Evolutionary conservation across 2,113 vertebrate species (phyloP).

Genomic region (Pelobates fuscus): DNA sequence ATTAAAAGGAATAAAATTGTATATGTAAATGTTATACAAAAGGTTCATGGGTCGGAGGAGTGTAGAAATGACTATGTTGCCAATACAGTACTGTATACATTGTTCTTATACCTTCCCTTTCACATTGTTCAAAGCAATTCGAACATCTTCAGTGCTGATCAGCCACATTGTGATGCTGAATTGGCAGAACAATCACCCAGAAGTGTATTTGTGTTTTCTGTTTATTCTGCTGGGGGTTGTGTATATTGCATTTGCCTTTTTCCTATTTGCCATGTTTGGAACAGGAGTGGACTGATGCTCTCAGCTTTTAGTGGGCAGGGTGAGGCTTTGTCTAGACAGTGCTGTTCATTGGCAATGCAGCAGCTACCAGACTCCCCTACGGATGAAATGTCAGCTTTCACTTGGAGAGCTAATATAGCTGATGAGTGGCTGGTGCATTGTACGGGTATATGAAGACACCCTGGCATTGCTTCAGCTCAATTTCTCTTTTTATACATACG

Average conservation of each 20-base stretch:
- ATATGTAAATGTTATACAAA: no score
- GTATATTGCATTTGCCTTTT: neutral
- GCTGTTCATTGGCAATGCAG: slow-evolving; percentile 19
- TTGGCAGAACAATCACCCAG: neutral
- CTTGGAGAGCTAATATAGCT: slow-evolving; percentile 6
- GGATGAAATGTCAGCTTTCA: slow-evolving; percentile 24
- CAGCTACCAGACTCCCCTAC: slow-evolving; percentile 7
- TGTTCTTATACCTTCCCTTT: no score
- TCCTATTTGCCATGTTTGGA: neutral
- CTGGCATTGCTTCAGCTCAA: neutral
- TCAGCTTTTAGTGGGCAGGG: neutral
- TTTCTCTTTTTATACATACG: neutral
- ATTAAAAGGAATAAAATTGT: no score
- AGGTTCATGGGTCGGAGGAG: no score
- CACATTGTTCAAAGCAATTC: neutral
- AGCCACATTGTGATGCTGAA: neutral
- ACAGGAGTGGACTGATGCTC: neutral
- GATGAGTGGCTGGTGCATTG: neutral
- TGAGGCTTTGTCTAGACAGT: slow-evolving; percentile 41
- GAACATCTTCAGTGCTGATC: neutral
- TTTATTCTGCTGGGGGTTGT: neutral
- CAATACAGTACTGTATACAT: no score
- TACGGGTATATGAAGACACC: neutral
- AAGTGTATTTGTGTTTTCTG: neutral
- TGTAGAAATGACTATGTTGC: no score